Evolutionary conservation across 2,113 vertebrate species (phyloP).

Genomic region (Vicugna pacos): DNA sequence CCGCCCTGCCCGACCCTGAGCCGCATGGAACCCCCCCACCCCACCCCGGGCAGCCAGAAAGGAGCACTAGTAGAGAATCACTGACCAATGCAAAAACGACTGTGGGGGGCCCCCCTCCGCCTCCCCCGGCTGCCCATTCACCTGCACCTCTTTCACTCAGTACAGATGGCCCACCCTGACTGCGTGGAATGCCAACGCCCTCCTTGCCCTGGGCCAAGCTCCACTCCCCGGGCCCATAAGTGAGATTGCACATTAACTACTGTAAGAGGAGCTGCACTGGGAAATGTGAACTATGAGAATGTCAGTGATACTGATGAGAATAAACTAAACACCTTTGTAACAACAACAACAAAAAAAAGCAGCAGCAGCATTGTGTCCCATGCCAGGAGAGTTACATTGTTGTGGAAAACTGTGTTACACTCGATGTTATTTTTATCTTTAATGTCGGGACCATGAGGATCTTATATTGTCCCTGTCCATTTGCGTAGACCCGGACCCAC

Average conservation of each 20-base stretch:
- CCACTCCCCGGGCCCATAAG: constrained; percentile 90
- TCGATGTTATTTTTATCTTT: no score
- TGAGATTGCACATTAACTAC: constrained; percentile 96
- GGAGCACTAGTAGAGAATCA: constrained; percentile 22
- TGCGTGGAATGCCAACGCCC: constrained; percentile 94
- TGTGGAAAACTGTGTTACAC: no score
- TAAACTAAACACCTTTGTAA: constrained; percentile 93
- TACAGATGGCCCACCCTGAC: constrained; percentile 85
- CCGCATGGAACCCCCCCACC: constrained; percentile 64
- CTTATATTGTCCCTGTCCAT: no score
- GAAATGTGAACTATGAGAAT: constrained; percentile 87
- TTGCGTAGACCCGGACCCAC: no score
- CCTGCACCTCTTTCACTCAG: constrained; percentile 50
- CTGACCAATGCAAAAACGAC: constrained; percentile 43
- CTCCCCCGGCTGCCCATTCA: not conserved
- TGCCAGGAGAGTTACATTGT: no score
- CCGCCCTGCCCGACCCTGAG: not conserved
- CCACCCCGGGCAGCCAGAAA: constrained; percentile 64
- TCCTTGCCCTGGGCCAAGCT: constrained; percentile 79
- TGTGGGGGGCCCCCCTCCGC: not conserved
- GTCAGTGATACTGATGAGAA: constrained; percentile 80
- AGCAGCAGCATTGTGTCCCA: no score
- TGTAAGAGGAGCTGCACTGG: constrained; percentile 90
- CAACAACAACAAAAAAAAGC: constrained; percentile 83
- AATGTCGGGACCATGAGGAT: no score